phyloP scores from a whole-genome alignment of 2,888 invertebrate genomes.

The Poecilobothrus nobilitatus region DNA sequence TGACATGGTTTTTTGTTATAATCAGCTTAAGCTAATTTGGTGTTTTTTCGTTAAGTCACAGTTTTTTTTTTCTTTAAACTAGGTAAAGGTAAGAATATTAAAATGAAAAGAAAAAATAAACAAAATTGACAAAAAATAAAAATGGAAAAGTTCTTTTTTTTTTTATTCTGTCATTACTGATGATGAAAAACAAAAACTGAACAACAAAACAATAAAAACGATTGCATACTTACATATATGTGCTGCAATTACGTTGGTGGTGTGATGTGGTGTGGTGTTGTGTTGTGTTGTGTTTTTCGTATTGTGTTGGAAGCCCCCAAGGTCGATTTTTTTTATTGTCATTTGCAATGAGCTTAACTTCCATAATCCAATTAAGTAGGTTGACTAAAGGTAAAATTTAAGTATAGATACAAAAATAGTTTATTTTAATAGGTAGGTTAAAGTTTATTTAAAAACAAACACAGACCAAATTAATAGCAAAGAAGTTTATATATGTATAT shows the following conservation, averaged over 20 bases:
- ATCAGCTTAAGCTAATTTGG: background rate
- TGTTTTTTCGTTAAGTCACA: background rate
- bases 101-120: background rate
- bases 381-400: background rate
- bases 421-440: background rate
- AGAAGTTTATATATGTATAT: too few relatives aligned
- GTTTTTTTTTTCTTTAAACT: background rate
- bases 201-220: background rate
- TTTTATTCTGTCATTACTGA: background rate
- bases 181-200: background rate
- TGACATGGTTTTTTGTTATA: background rate
- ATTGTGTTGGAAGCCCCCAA: background rate
- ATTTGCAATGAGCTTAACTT: background rate
- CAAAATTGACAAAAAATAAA: background rate
- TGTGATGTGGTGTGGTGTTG: background rate
- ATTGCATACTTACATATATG: background rate
- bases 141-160: conserved; percentile 2
- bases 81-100: conserved; percentile 5
- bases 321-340: background rate
- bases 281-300: too few relatives aligned
- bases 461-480: too few relatives aligned
- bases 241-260: background rate
- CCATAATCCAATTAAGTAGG: conserved; percentile 5
- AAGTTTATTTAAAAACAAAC: background rate
- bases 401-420: background rate